Percentiles rank a stretch among this genome's conserved stretches.
These are phyloP conservation scores for Helicoverpa assulta DNA, from an alignment of 2,888 invertebrate species.

Conservation along the genomic window DNA sequence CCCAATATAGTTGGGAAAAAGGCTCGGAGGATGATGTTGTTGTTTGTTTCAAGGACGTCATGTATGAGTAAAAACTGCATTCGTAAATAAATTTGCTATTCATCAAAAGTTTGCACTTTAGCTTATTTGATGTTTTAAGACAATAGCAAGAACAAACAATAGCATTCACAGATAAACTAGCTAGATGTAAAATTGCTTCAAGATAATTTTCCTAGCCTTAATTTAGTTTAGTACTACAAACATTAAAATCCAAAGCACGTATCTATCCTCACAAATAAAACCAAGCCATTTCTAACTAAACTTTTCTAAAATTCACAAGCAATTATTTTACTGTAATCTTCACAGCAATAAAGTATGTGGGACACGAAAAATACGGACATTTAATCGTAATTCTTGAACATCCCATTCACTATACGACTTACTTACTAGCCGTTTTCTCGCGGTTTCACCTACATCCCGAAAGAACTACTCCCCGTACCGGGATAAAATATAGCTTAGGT, in stretches of 20 bases:
- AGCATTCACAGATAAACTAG: neutral
- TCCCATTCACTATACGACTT: constrained; percentile 10
- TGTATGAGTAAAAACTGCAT: no score
- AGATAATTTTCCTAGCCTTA: neutral
- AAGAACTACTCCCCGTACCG: no score
- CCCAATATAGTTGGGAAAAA: no score
- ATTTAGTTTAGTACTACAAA: neutral
- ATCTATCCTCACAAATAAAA: neutral
- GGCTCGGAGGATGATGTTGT: no score
- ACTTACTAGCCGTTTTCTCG: no score
- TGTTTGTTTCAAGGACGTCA: no score
- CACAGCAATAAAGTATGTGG: constrained; percentile 19
- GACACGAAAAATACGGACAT: constrained; percentile 29
- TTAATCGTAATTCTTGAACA: constrained; percentile 27
- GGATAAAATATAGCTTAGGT: no score
- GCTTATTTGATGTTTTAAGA: no score
- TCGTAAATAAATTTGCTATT: no score
- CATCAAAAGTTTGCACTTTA: no score
- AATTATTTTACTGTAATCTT: constrained; percentile 4
- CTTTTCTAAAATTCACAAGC: neutral
- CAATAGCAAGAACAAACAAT: neutral
- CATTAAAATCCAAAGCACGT: neutral
- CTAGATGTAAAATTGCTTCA: no score
- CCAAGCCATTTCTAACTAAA: neutral
- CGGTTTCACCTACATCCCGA: no score